Evolutionary conservation across 2,797 vertebrate species (phyloP).

Genomic region (Vireo griseus): DNA sequence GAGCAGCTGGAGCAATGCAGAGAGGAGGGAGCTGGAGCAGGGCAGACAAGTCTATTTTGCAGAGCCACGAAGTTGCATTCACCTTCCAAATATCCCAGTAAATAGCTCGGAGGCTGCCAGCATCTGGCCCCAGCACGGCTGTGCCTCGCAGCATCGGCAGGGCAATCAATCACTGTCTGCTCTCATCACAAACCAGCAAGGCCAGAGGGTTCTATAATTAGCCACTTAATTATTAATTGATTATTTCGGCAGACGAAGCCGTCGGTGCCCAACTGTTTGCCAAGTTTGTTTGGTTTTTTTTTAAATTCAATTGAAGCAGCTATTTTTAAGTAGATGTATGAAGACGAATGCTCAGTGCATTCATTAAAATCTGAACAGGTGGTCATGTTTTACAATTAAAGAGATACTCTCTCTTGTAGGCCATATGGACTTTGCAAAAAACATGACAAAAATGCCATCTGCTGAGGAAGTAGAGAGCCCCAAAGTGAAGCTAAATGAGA

Average conservation of each 20-base stretch:
- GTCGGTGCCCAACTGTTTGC: background rate
- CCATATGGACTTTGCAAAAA: conserved; percentile 60
- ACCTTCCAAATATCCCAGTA: background rate
- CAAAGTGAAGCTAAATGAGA: conserved; percentile 9
- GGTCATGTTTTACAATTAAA: conserved; percentile 61
- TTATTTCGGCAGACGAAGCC: conserved; percentile 42
- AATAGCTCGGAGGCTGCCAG: background rate
- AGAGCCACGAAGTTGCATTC: background rate
- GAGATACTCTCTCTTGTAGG: conserved; percentile 39
- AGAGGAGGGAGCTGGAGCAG: background rate
- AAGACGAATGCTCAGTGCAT: conserved; percentile 21
- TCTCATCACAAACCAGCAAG: conserved; percentile 29
- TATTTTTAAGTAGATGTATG: conserved; percentile 51
- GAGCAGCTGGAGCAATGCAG: background rate
- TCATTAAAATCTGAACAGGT: conserved; percentile 65
- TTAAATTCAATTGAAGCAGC: background rate
- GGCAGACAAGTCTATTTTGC: background rate
- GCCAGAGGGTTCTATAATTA: conserved; percentile 59
- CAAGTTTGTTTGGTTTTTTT: background rate
- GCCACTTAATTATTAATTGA: conserved; percentile 69
- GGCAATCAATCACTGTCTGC: conserved; percentile 60
- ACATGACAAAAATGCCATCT: conserved; percentile 64
- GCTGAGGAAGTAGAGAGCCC: conserved; percentile 20
- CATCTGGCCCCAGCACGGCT: conserved; percentile 2
- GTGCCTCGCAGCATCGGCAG: background rate